A percentile compares a stretch with the other conserved stretches of the same genome.
Conservation (phyloP, 2,888 invertebrate genomes). For the Ligdia adustata region DNA sequence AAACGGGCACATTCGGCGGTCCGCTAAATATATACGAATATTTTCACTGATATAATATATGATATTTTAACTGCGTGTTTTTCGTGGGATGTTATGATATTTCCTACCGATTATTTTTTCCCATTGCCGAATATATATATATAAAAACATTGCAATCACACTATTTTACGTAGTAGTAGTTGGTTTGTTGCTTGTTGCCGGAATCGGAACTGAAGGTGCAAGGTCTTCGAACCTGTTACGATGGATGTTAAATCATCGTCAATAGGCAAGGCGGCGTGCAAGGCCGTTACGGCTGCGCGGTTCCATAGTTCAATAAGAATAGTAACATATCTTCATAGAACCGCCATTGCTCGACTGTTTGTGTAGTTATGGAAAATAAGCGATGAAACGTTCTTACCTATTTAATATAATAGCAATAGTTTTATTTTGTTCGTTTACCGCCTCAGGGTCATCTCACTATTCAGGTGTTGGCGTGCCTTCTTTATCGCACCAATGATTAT, state of each 20-base stretch:
- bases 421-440: conserved; percentile 4
- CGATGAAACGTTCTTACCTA: too few species aligned
- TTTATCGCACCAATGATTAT: not conserved
- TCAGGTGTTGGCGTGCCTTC: not conserved
- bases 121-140: too few species aligned
- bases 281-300: conserved; percentile 18
- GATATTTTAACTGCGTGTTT: too few species aligned
- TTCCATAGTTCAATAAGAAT: conserved; percentile 1
- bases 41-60: too few species aligned
- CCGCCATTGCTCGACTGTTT: not conserved
- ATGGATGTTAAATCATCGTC: conserved; percentile 34
- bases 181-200: conserved; percentile 9
- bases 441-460: not conserved
- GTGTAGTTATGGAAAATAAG: too few species aligned
- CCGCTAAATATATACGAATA: too few species aligned
- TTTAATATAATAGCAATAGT: not conserved
- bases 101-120: too few species aligned
- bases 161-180: too few species aligned
- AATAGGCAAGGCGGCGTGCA: conserved; percentile 25
- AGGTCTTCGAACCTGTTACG: conserved; percentile 31
- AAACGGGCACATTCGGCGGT: too few species aligned
- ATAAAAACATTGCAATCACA: too few species aligned
- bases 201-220: conserved; percentile 23
- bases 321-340: not conserved
- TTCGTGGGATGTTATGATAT: too few species aligned